A percentile compares a stretch with the other conserved stretches of the same genome.
Conservation (phyloP, 1,140 invertebrate genomes). For the Neodiprion pinetum region DNA sequence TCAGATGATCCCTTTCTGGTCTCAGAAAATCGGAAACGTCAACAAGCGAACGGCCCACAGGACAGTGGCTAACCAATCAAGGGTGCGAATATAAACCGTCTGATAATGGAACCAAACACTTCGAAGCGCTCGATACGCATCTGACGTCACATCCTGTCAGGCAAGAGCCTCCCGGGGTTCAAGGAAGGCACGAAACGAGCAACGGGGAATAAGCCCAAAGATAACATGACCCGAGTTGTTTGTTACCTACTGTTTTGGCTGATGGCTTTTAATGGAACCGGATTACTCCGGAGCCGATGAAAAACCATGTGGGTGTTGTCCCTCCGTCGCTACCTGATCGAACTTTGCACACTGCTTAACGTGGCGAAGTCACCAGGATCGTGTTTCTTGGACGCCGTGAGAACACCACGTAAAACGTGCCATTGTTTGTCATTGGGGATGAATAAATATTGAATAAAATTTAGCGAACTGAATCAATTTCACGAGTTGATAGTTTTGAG, state of each 20-base stretch:
- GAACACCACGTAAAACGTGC: no score
- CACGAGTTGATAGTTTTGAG: no score
- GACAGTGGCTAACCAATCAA: constrained; percentile 38
- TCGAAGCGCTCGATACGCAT: constrained; percentile 23
- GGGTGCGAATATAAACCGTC: constrained; percentile 46
- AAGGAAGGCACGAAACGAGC: constrained; percentile 16
- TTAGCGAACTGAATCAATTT: no score
- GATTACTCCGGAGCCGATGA: background rate
- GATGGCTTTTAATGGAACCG: constrained; percentile 13
- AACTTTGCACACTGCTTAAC: no score
- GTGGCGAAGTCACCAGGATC: no score
- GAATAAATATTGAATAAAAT: no score
- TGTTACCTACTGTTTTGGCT: constrained; percentile 24
- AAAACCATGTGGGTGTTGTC: background rate
- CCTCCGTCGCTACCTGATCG: no score
- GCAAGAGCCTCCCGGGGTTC: constrained; percentile 25
- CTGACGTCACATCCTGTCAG: constrained; percentile 31
- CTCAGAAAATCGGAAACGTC: background rate
- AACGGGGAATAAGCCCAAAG: constrained; percentile 40
- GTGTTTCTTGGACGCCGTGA: no score
- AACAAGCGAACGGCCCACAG: background rate
- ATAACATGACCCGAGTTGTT: constrained; percentile 39
- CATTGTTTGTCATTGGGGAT: no score
- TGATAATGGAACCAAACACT: constrained; percentile 45
- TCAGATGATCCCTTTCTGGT: background rate